Base-by-base conservation (phyloP, 2,113 vertebrate genomes). In the Halcyon senegalensis region DNA sequence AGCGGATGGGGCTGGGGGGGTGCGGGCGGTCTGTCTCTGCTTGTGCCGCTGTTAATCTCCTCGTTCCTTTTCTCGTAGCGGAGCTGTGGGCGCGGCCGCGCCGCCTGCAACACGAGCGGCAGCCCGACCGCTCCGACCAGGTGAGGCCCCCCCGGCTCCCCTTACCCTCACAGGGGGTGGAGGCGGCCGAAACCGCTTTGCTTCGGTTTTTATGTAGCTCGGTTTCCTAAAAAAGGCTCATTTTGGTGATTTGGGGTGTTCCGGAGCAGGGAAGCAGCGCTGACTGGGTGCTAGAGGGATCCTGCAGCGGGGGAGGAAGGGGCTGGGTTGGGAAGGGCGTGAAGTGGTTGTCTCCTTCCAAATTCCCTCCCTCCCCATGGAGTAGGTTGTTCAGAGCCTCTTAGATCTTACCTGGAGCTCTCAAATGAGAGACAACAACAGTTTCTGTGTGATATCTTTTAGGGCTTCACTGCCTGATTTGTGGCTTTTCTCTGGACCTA, bases 11-110 rank as follows among this genome's bases (percentile, higher is more conserved):
- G 35, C 35, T 6, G 59, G 19, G 4, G 24, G 60, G 11, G 25
- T 4, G 27, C 25, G 5, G 0, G 8, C 3, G 16, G 18, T 10
- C 0, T 4, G 2, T 14, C 5, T 12, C 5, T 7, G 0, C 2
- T 14, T 5, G 4, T 3, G 3, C 35, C 2, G 16, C 14, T 5
- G 1, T 25, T 95, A 21, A 84, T 3, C 1, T 2, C 76, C 17
- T 50, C 6, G 33, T 13, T 85, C 12, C 51, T 63, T 79, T 16
- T 17, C 1, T 80, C 46, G 5, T 20, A 96, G 96, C 8, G 3
- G 59, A 11, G 5, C 50, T 41, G 48, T 93, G 94, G 96, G 72
- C 3, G 48, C 63, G 33, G 35, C 87, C 92, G 59, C 4, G 25
- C 53, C 68, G 92, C 23, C 44, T 55, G 30, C 87, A 28, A 16